Evolutionary conservation across 2,113 vertebrate species (phyloP).

Genomic region (Zingel zingel): DNA sequence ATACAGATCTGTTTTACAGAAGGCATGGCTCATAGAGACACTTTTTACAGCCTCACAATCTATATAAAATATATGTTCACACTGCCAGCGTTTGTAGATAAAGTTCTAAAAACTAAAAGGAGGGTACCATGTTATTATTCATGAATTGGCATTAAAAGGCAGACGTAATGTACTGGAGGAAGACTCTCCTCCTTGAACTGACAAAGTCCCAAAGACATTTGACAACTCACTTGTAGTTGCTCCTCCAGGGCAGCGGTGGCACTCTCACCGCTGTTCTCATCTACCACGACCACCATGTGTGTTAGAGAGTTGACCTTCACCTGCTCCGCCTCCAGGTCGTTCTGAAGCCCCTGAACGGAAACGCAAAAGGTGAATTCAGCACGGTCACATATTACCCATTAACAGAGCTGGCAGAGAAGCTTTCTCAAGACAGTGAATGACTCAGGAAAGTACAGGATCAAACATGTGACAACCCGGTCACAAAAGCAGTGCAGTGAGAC

Average conservation of each 20-base stretch:
- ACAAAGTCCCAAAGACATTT: neutral
- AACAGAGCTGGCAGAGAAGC: slow-evolving; percentile 23
- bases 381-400: slow-evolving; percentile 23
- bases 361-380: slow-evolving; percentile 16
- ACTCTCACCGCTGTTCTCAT: slow-evolving; percentile 93
- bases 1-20: neutral
- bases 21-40: neutral
- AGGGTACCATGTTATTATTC: neutral
- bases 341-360: slow-evolving; percentile 88
- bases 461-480: slow-evolving; percentile 3
- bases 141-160: neutral
- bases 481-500: neutral
- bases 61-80: neutral
- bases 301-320: slow-evolving; percentile 98
- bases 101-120: neutral
- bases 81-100: neutral
- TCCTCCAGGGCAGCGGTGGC: slow-evolving; percentile 93
- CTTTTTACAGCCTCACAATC: neutral
- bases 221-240: slow-evolving; percentile 90
- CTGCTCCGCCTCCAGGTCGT: slow-evolving; percentile 94
- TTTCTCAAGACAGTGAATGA: neutral
- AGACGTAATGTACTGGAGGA: neutral
- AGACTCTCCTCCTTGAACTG: neutral
- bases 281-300: slow-evolving; percentile 99
- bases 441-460: slow-evolving; percentile 6